Base-by-base conservation (phyloP, 2,797 vertebrate species). In the Hyperoplus lanceolatus region DNA sequence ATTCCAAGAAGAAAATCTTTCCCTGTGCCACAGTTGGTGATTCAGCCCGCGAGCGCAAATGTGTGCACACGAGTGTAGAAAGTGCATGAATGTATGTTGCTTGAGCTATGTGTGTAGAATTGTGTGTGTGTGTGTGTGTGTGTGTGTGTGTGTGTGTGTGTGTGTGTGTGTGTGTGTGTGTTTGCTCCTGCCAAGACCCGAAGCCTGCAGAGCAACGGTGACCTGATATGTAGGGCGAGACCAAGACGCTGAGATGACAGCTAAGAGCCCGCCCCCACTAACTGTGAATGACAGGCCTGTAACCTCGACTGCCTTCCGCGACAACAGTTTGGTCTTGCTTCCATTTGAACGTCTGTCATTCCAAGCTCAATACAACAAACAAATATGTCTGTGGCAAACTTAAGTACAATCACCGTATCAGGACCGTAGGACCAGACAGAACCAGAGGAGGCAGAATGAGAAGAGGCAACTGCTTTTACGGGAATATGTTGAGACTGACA, bases 191-290 rank as follows among this genome's bases (percentile, higher is more conserved):
- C 73, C 71, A 56, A 82, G 74, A 77, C 70, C 69, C 77, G 67
- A 73, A 84, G 80, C 82, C 83, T 80, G 89, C 77, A 86, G 80
- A 84, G 82, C 87, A 88, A 86, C 86, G 89, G 70, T 88, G 91
- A 91, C 90, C 91, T 81, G 85, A 88, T 85, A 92, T 91, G 75
- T 89, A 90, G 90, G 87, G 84, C 81, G 62, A 91, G 87, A 88
- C 82, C 18, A 18, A 79, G 84, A 79, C 41, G 60, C 75, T 57
- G 79, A 73, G 70, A 79, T 85, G 90, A 89, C 86, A 89, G 84
- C 57, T 83, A 55, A 84, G 70, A 87, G 70, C 81, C 85, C 81
- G 60, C 83, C 89, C 87, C 81, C 65, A 79, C 87, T 91, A 88
- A 92, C 88, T 75, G 81, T 91, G 90, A 93, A 62, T 88, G 93